Percentiles rank a stretch among this genome's conserved stretches.
Conservation (phyloP, 2,113 vertebrate species). For the Tricholaema leucomelas region DNA sequence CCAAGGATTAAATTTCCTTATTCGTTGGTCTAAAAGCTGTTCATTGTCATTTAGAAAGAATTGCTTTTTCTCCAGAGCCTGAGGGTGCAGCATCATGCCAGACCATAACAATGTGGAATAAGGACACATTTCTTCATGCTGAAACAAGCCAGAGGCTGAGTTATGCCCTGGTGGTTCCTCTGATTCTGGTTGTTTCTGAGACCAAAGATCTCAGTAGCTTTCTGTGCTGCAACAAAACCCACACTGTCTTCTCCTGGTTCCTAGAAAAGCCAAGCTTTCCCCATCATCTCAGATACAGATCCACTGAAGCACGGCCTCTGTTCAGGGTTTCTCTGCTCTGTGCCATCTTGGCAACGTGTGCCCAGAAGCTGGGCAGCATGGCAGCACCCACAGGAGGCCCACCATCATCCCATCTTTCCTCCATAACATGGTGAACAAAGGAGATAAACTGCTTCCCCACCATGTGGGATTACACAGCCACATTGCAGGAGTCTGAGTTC, state of each 20-base stretch:
- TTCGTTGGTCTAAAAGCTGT: background rate
- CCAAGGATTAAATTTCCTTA: background rate
- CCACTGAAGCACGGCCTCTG: background rate
- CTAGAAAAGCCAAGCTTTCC: background rate
- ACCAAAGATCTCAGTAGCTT: background rate
- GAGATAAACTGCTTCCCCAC: background rate
- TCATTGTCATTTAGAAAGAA: background rate
- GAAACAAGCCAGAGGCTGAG: background rate
- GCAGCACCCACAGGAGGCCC: background rate
- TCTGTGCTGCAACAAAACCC: background rate
- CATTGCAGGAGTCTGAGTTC: accelerated
- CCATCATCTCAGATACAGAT: background rate
- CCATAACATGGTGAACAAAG: background rate
- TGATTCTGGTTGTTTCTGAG: background rate
- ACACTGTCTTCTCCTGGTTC: background rate
- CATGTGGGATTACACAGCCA: accelerated
- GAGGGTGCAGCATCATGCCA: background rate
- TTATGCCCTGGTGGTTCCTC: background rate
- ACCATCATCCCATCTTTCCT: background rate
- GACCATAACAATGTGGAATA: background rate
- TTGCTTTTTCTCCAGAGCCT: background rate
- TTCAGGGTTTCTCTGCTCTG: background rate
- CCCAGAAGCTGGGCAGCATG: background rate
- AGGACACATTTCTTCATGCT: background rate
- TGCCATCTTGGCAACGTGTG: accelerated